Conservation (phyloP, 2,888 invertebrate genomes). For the Siphlonurus alternatus region DNA sequence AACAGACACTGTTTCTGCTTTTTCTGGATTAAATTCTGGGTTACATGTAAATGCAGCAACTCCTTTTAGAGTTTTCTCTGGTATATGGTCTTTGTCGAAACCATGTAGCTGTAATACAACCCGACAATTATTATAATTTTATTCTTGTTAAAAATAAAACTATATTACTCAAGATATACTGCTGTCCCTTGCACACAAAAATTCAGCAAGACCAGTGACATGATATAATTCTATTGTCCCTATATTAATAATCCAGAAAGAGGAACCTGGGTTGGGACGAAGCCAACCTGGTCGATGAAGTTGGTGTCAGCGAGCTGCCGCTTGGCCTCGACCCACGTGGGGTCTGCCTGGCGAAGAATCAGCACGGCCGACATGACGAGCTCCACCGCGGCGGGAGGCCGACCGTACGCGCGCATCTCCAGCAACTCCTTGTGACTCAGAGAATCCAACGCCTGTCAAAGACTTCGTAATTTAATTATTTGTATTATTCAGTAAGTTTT, state of each 20-base stretch:
- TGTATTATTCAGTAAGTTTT: no score
- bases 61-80: conserved; percentile 63
- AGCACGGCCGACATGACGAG: conserved; percentile 83
- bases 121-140: conserved; percentile 2
- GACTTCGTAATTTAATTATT: no score
- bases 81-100: conserved; percentile 78
- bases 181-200: not conserved
- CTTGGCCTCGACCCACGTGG: conserved; percentile 78
- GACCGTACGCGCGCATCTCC: conserved; percentile 78
- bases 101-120: conserved; percentile 50
- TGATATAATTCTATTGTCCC: no score
- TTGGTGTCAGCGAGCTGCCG: conserved; percentile 66
- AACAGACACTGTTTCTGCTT: conserved; percentile 64
- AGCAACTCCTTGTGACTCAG: conserved; percentile 74
- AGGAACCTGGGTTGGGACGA: no score
- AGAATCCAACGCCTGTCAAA: conserved; percentile 49
- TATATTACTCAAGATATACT: conserved; percentile 4
- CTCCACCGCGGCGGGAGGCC: conserved; percentile 74
- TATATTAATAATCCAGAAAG: no score
- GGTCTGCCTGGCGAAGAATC: conserved; percentile 58
- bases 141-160: not conserved
- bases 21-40: conserved; percentile 73
- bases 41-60: conserved; percentile 62
- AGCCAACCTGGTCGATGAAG: conserved; percentile 45
- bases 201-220: conserved; percentile 40